phyloP scores from a whole-genome alignment of 2,888 invertebrate genomes.

The Acanthacorydalis orientalis region DNA sequence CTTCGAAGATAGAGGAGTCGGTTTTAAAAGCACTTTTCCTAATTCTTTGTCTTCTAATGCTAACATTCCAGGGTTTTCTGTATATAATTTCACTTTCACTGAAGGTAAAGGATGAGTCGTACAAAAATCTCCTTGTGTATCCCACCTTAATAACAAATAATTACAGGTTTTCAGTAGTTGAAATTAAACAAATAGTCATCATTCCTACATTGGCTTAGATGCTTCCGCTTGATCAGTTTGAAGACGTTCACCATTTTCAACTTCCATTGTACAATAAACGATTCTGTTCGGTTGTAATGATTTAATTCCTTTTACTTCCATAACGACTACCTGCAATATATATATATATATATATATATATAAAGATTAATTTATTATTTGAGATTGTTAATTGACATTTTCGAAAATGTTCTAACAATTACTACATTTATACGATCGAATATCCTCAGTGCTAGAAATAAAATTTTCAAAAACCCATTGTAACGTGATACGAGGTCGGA shows the following conservation, averaged over 20 bases:
- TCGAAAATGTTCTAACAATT: too few relatives aligned
- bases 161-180: not conserved
- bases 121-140: slow-evolving; percentile 98
- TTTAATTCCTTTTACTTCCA: slow-evolving; percentile 97
- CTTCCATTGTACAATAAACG: slow-evolving; percentile 99
- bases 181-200: not conserved
- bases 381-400: too few relatives aligned
- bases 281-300: slow-evolving; percentile 93
- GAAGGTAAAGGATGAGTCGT: slow-evolving; percentile 93
- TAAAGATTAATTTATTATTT: too few relatives aligned
- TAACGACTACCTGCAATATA: slow-evolving; percentile 74
- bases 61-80: slow-evolving; percentile 92
- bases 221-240: slow-evolving; percentile 99
- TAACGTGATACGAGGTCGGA: too few relatives aligned
- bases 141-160: slow-evolving; percentile 60
- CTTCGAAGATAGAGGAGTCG: slow-evolving; percentile 75
- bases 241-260: slow-evolving; percentile 95
- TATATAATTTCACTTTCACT: slow-evolving; percentile 94
- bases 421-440: too few relatives aligned
- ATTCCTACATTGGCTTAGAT: slow-evolving; percentile 79
- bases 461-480: too few relatives aligned
- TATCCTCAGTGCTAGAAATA: too few relatives aligned
- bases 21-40: slow-evolving; percentile 78
- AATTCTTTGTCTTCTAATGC: slow-evolving; percentile 98
- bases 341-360: not conserved